These are phyloP conservation scores for Ammodytes marinus DNA, from an alignment of 2,113 vertebrate species.

Conservation along the genomic window DNA sequence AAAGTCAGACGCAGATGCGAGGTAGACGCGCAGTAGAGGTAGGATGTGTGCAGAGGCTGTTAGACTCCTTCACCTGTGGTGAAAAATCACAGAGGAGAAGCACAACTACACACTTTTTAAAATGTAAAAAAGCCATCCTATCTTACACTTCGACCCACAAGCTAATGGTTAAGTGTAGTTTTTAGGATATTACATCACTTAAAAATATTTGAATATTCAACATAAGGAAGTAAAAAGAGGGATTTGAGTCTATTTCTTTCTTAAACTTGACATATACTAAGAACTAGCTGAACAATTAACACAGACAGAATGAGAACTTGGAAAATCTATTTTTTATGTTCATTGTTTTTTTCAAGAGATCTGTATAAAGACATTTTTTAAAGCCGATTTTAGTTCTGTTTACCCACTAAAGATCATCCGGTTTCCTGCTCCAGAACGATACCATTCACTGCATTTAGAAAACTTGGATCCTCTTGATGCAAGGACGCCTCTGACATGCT, in stretches of 20 bases:
- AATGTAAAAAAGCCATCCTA: too few relatives aligned
- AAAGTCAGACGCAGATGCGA: too few relatives aligned
- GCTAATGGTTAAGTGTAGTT: background rate
- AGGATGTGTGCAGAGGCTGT: too few relatives aligned
- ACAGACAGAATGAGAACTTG: too few relatives aligned
- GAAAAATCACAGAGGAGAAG: too few relatives aligned
- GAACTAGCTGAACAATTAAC: too few relatives aligned
- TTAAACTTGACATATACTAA: too few relatives aligned
- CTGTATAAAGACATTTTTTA: background rate
- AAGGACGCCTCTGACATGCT: background rate
- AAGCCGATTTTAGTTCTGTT: background rate
- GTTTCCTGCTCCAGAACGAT: background rate
- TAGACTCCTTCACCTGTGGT: too few relatives aligned
- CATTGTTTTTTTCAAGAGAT: background rate
- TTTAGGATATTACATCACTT: background rate
- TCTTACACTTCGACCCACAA: background rate
- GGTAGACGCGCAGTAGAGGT: too few relatives aligned
- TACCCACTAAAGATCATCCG: background rate
- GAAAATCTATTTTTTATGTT: too few relatives aligned
- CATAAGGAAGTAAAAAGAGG: background rate
- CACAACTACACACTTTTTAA: too few relatives aligned
- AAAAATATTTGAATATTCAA: background rate
- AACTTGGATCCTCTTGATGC: background rate
- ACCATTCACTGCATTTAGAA: background rate
- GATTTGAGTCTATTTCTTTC: background rate